phyloP scores from a whole-genome alignment of 2,888 invertebrate species.

The Octodonta nipae region DNA sequence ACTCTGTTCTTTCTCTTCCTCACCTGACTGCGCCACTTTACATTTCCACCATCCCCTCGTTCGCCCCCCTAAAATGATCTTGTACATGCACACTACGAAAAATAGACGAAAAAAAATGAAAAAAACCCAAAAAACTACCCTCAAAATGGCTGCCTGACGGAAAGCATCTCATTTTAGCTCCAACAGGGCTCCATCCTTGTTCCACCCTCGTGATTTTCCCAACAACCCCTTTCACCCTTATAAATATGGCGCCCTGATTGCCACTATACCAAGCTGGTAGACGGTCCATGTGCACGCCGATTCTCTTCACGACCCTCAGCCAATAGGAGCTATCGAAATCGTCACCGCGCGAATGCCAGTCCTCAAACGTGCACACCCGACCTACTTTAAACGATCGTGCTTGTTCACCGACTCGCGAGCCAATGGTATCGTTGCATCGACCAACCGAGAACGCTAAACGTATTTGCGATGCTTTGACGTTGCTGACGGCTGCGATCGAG shows the following conservation, averaged over 20 bases:
- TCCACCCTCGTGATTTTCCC: conserved; percentile 38
- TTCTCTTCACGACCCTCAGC: conserved; percentile 13
- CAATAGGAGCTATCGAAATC: conserved; percentile 18
- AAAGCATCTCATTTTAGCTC: conserved; percentile 40
- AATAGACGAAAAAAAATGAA: conserved; percentile 32
- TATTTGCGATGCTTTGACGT: too few relatives aligned
- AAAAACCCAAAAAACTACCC: conserved; percentile 49
- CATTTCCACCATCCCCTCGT: neutral
- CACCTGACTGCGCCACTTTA: neutral
- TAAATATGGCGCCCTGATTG: conserved; percentile 42
- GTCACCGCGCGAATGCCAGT: conserved; percentile 16
- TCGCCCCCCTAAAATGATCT: conserved; percentile 36
- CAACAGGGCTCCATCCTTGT: conserved; percentile 39
- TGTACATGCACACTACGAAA: conserved; percentile 36
- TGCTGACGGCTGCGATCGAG: too few relatives aligned
- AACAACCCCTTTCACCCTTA: conserved; percentile 39
- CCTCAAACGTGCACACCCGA: conserved; percentile 13
- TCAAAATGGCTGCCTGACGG: conserved; percentile 58
- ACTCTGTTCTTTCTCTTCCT: too few relatives aligned
- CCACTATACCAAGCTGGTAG: conserved; percentile 37
- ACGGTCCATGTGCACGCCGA: conserved; percentile 32
- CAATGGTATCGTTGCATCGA: too few relatives aligned
- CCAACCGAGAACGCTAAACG: too few relatives aligned
- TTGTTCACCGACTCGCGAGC: conserved; percentile 16
- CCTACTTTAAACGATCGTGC: conserved; percentile 31